Percentiles rank a stretch among this genome's conserved stretches.
Conservation (phyloP, 2,888 invertebrate species). For the Xylocampa areola region DNA sequence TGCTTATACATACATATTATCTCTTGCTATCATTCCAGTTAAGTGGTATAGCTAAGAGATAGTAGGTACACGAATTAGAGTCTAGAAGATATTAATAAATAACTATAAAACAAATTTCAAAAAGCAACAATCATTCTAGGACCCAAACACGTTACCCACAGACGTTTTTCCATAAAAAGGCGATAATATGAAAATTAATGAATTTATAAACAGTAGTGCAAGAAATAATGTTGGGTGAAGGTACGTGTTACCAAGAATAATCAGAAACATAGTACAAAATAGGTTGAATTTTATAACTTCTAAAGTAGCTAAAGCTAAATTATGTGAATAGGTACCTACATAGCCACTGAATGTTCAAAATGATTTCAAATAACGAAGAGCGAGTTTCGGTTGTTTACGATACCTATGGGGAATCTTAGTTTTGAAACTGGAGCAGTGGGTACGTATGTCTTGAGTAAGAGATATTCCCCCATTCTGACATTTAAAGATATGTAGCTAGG, state of each 20-base stretch:
- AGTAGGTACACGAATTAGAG: too few relatives aligned
- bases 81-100: too few relatives aligned
- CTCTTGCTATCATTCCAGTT: too few relatives aligned
- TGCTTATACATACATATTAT: too few relatives aligned
- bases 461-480: constrained; percentile 31
- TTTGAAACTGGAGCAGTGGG: constrained; percentile 43
- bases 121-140: too few relatives aligned
- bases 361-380: constrained; percentile 27
- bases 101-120: too few relatives aligned
- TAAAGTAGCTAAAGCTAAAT: not conserved
- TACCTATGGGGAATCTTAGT: constrained; percentile 52
- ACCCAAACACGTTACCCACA: too few relatives aligned
- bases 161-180: too few relatives aligned
- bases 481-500: constrained; percentile 32
- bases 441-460: constrained; percentile 37
- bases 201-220: too few relatives aligned
- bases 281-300: constrained; percentile 17
- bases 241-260: constrained; percentile 33
- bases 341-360: constrained; percentile 25
- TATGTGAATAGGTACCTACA: constrained; percentile 1
- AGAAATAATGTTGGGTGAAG: constrained; percentile 47
- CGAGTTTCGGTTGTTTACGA: constrained; percentile 44
- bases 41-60: too few relatives aligned
- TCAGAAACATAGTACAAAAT: too few relatives aligned
- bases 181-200: constrained; percentile 38